phyloP scores from a whole-genome alignment of 2,888 invertebrate species.

The Ichneumoninae sp. region DNA sequence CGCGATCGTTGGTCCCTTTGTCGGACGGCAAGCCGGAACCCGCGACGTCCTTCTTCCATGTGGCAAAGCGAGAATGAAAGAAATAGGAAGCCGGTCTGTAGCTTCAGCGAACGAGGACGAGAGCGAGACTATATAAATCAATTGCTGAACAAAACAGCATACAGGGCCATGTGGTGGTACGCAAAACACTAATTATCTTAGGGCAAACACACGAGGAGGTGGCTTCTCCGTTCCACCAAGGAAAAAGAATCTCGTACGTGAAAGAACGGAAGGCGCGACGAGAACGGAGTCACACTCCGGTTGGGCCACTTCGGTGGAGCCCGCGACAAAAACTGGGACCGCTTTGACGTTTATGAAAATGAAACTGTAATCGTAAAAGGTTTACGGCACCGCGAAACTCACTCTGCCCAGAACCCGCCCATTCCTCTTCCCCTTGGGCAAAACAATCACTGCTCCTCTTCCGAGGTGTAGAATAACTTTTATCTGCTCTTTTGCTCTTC shows the following conservation, averaged over 20 bases:
- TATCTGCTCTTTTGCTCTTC: background rate
- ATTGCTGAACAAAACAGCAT: slow-evolving; percentile 69
- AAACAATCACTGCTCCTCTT: slow-evolving; percentile 50
- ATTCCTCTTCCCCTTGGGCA: slow-evolving; percentile 56
- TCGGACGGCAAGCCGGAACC: background rate
- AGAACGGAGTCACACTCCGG: slow-evolving; percentile 62
- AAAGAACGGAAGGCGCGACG: slow-evolving; percentile 47
- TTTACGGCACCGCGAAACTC: slow-evolving; percentile 75
- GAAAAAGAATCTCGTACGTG: slow-evolving; percentile 26
- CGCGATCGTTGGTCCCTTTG: slow-evolving; percentile 2
- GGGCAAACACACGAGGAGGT: slow-evolving; percentile 74
- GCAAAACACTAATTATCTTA: slow-evolving; percentile 82
- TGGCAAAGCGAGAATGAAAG: slow-evolving; percentile 11
- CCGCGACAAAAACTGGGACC: slow-evolving; percentile 75
- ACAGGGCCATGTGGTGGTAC: slow-evolving; percentile 61
- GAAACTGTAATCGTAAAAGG: slow-evolving; percentile 84
- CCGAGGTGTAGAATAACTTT: slow-evolving; percentile 27
- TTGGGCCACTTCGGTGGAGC: slow-evolving; percentile 34
- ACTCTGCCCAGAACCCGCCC: slow-evolving; percentile 16
- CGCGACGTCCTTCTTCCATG: background rate
- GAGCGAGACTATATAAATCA: slow-evolving; percentile 71
- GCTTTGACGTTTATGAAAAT: slow-evolving; percentile 84
- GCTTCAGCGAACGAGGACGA: slow-evolving; percentile 7
- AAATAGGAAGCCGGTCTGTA: slow-evolving; percentile 25
- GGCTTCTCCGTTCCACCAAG: background rate